These are phyloP conservation scores for Sepiola atlantica DNA, from an alignment of 2,888 invertebrate genomes.

Conservation along the genomic window DNA sequence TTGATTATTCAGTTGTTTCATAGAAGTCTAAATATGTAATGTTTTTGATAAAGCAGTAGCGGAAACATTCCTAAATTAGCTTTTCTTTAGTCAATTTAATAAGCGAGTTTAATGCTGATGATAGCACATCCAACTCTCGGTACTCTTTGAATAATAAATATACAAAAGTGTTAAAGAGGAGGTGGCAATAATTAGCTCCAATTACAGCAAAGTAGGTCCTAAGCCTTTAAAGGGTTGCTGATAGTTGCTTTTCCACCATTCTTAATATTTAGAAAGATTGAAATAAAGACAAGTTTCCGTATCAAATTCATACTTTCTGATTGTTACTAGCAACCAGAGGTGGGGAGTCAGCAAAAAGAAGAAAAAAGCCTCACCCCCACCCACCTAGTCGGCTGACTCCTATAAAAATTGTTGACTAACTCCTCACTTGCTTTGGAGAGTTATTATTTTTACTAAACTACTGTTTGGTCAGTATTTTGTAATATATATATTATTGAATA, in stretches of 20 bases:
- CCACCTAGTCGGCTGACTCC: too few species aligned
- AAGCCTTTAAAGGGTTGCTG: not conserved
- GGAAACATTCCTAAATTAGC: constrained; percentile 32
- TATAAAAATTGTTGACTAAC: too few species aligned
- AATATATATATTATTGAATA: too few species aligned
- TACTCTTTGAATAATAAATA: not conserved
- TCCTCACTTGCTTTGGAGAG: too few species aligned
- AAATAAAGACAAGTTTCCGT: not conserved
- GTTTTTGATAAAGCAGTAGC: not conserved
- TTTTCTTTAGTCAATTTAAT: not conserved
- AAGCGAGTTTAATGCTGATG: not conserved
- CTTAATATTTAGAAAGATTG: not conserved
- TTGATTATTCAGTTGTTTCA: not conserved
- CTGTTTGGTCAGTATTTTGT: too few species aligned
- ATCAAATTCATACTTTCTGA: not conserved
- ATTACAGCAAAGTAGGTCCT: not conserved
- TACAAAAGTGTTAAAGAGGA: not conserved
- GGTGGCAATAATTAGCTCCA: not conserved
- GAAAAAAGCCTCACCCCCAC: too few species aligned
- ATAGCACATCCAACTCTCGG: not conserved
- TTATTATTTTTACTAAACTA: too few species aligned
- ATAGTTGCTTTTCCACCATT: not conserved
- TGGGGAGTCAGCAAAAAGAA: too few species aligned
- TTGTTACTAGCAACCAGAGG: too few species aligned
- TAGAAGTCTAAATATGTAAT: not conserved